Conservation (phyloP, 1,140 invertebrate species). For the Cataglyphis hispanica region DNA sequence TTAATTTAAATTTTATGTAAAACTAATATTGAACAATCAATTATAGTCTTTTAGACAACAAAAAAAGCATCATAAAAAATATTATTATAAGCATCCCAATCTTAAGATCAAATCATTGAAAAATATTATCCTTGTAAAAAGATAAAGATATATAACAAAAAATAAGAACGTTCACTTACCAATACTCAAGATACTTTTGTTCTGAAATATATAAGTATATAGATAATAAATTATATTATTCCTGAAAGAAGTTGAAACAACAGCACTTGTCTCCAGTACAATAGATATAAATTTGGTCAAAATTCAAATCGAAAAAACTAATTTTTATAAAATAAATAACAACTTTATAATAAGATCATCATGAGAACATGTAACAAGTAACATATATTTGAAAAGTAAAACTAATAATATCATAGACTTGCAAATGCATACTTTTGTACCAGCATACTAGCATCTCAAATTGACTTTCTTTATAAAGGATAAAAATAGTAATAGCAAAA, state of each 20-base stretch:
- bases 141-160: conserved; percentile 67
- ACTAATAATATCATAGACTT: conserved; percentile 9
- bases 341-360: conserved; percentile 20
- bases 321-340: conserved; percentile 11
- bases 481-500: conserved; percentile 41
- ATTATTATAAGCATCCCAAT: background rate
- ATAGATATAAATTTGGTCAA: conserved; percentile 63
- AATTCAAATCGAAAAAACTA: conserved; percentile 34
- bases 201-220: conserved; percentile 83
- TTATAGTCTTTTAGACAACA: background rate
- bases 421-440: conserved; percentile 55
- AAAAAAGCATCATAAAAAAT: background rate
- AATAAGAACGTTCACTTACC: conserved; percentile 79
- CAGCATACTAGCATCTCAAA: conserved; percentile 76
- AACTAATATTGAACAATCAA: conserved; percentile 3
- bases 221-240: conserved; percentile 78
- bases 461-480: conserved; percentile 68
- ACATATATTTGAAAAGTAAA: conserved; percentile 10
- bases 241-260: conserved; percentile 75
- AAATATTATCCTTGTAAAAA: conserved; percentile 77
- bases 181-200: conserved; percentile 78
- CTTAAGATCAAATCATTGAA: conserved; percentile 19
- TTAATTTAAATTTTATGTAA: conserved; percentile 8
- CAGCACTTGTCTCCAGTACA: conserved; percentile 76
- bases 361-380: background rate